A percentile compares a stretch with the other conserved stretches of the same genome.
Evolutionary conservation across 1,140 invertebrate genomes (phyloP).

Genomic region (Caenorhabditis latens): DNA sequence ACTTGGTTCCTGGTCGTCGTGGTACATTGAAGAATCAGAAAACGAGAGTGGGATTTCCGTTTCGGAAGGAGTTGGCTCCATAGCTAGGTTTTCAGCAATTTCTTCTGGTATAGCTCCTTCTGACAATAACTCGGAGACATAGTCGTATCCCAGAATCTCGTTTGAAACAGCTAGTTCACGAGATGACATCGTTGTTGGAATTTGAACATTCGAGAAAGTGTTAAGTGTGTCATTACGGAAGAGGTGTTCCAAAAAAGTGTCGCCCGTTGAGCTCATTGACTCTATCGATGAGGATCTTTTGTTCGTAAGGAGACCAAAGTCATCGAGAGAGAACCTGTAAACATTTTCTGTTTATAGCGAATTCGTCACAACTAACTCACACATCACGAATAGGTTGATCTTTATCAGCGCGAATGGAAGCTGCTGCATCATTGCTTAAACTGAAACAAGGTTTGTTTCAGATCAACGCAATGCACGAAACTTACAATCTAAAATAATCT

Average conservation of each 20-base stretch:
- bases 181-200: neutral
- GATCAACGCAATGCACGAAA: neutral
- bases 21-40: neutral
- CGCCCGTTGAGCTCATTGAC: neutral
- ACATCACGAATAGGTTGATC: neutral
- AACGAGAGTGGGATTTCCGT: neutral
- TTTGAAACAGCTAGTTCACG: neutral
- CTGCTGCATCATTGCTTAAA: neutral
- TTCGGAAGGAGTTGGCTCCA: neutral
- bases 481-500: conserved; percentile 19
- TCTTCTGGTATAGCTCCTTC: conserved; percentile 22
- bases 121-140: conserved; percentile 5
- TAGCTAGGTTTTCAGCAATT: conserved; percentile 25
- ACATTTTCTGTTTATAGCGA: too few relatives aligned
- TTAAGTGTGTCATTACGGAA: conserved; percentile 9
- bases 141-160: conserved; percentile 15
- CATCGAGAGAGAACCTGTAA: conserved; percentile 13
- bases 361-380: neutral
- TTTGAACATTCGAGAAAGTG: conserved; percentile 23
- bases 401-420: neutral
- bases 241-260: neutral
- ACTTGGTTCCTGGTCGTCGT: conserved; percentile 19
- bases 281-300: neutral
- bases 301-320: neutral
- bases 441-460: neutral